Evolutionary conservation across 2,797 vertebrate species (phyloP).

Genomic region (Ceryle rudis): DNA sequence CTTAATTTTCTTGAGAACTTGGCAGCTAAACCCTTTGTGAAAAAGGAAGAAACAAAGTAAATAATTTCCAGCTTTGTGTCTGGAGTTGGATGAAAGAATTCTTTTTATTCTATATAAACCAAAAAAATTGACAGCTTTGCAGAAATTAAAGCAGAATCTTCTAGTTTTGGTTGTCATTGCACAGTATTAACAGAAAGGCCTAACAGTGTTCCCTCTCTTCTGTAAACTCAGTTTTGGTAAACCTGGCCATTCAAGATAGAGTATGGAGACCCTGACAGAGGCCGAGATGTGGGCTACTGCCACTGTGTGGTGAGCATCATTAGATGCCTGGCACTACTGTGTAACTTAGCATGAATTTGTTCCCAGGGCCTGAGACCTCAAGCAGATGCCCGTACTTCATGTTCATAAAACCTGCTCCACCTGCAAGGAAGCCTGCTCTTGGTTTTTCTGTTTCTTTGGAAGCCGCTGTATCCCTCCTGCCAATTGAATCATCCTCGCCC

Average conservation of each 20-base stretch:
- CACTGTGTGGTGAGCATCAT: not conserved
- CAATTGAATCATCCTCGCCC: too few species aligned
- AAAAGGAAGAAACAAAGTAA: not conserved
- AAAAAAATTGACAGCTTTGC: not conserved
- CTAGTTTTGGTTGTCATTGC: not conserved
- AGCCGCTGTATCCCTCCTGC: too few species aligned
- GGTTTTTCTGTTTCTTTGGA: not conserved
- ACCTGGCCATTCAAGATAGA: not conserved
- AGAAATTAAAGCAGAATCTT: not conserved
- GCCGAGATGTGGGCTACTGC: not conserved
- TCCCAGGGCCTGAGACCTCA: not conserved
- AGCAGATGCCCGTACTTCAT: not conserved
- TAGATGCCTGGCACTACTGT: not conserved
- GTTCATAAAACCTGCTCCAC: not conserved
- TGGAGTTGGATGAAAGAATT: not conserved
- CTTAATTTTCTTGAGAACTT: not conserved
- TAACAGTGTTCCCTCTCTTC: not conserved
- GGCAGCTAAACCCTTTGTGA: not conserved
- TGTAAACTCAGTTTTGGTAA: not conserved
- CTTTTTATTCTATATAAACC: not conserved
- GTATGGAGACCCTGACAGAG: not conserved
- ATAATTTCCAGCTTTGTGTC: not conserved
- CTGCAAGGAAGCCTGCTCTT: not conserved
- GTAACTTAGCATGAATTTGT: not conserved
- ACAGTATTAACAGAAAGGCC: not conserved